Evolutionary conservation across 2,113 vertebrate genomes (phyloP), one percentile per base, ranked within the genome.

Genomic region (Calyptomena viridis): DNA sequence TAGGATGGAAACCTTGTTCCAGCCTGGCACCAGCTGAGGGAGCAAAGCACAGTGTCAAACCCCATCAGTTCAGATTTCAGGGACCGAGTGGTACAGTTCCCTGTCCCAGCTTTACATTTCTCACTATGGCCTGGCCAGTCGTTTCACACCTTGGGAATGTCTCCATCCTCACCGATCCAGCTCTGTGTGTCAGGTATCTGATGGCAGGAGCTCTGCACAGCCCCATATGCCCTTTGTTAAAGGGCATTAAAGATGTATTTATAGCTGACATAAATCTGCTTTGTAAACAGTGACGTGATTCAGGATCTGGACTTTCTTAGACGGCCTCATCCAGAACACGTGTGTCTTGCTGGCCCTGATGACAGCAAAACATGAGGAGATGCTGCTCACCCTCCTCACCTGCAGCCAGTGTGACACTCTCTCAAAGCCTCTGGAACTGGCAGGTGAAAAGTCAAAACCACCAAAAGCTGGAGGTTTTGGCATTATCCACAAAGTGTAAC

Each of bases 221-320:
- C 63, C 84, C 50, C 72, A 22, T 33, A 8, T 44, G 79, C 56
- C 90, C 92, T 92, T 78, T 3, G 1, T 20, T 47, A 92, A 88
- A 94, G 85, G 93, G 84, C 82, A 71, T 86, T 93, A 80, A 42
- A 83, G 82, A 33, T 91, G 82, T 74, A 92, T 91, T 95, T 94
- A 93, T 62, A 92, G 66, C 82, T 67, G 85, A 56, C 82, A 95
- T 42, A 22, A 93, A 94, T 77, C 92, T 95, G 92, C 90, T 90
- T 67, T 84, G 90, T 94, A 88, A 95, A 92, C 94, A 95, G 39
- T 75, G 88, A 96, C 85, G 92, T 88, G 83, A 75, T 80, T 88
- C 31, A 7, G 63, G 72, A 62, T 47, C 78, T 50, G 67, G 67
- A 67, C 77, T 79, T 58, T 62, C 87, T 69, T 53, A 35, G 60